Evolutionary conservation across 2,888 invertebrate species (phyloP).

Genomic region (Cryptops parisi): DNA sequence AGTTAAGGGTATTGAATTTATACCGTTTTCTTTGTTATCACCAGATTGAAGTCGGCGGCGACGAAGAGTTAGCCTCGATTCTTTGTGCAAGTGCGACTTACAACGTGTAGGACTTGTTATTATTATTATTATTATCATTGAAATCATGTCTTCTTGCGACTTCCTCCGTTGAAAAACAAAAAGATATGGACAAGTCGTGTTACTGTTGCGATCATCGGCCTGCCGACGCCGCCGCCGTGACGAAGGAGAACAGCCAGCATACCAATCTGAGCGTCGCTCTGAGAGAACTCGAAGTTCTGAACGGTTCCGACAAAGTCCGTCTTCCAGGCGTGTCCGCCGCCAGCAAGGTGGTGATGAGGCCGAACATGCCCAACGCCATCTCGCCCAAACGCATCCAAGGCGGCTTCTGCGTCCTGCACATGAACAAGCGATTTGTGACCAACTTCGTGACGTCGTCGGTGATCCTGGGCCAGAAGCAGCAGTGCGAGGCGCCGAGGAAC

Average conservation of each 20-base stretch:
- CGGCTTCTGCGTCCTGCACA: conserved; percentile 8
- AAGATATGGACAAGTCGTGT: conserved; percentile 7
- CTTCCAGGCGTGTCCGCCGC: neutral
- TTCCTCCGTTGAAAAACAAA: too few species aligned
- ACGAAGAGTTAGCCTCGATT: too few species aligned
- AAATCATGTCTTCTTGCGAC: neutral
- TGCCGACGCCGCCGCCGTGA: neutral
- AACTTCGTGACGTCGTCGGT: neutral
- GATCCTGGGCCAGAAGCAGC: neutral
- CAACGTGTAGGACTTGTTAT: too few species aligned
- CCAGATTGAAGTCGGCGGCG: too few species aligned
- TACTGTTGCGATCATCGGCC: conserved; percentile 6
- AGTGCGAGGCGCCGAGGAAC: too few species aligned
- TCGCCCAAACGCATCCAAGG: neutral
- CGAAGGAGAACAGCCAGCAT: conserved; percentile 2
- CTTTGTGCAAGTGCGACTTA: too few species aligned
- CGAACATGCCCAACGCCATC: too few species aligned
- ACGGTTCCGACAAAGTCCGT: conserved; percentile 5
- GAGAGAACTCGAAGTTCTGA: conserved; percentile 15
- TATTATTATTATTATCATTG: too few species aligned
- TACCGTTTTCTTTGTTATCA: too few species aligned
- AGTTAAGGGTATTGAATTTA: too few species aligned
- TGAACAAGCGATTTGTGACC: conserved; percentile 9
- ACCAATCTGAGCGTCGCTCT: conserved; percentile 15
- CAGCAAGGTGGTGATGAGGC: neutral